Evolutionary conservation across 2,888 invertebrate genomes (phyloP), one percentile per base, ranked within the genome.

Genomic region (Drosophila prolongata): DNA sequence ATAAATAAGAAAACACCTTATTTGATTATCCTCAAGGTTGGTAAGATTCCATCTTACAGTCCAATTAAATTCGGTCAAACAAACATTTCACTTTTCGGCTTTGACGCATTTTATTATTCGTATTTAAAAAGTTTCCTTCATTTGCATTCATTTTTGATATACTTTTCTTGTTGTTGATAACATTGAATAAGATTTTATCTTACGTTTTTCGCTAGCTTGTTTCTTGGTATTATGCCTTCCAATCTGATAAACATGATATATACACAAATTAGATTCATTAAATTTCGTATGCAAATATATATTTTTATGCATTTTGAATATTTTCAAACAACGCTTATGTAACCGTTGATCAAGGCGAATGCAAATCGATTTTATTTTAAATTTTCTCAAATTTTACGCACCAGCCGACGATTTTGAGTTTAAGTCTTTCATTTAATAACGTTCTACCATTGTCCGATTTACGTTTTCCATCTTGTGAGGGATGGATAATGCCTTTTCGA

Each of bases 381-480:
- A 35, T 69, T 70, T 78, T 75, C 69, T 71, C 53, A 60, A 30
- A 47, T 30, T 47, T 30, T 14, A 34, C 11, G 47, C 47, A 47
- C 14, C 47, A 47, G 47, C 47, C 44, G 24, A 44, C 44, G 44
- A 44, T 44, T 44, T 44, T 44, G 71, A 70, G 49, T 75, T 88
- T 55, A 83, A 83, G 82, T 83, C 82, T 83, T 88, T 88, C 87
- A 69, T 74, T 88, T 82, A 72, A 70, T 82, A 77, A 72, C 68
- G 43, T 69, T 60, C 49, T 44, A 50, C 38, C 43, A 43, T n/a
- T 46, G 40, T 73, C 27, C 49, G 9, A 24, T 40, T 61, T 27
- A 47, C 60, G 43, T 60, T 71, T 57, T 67, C 50, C 44, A 65
- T 47, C 13, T 34, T 61, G 58, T 46, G 30, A 16, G 30, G 19